Percentiles rank a stretch among this genome's conserved stretches.
phyloP scores from a whole-genome alignment of 1,140 invertebrate genomes.

The Colletes latitarsis region DNA sequence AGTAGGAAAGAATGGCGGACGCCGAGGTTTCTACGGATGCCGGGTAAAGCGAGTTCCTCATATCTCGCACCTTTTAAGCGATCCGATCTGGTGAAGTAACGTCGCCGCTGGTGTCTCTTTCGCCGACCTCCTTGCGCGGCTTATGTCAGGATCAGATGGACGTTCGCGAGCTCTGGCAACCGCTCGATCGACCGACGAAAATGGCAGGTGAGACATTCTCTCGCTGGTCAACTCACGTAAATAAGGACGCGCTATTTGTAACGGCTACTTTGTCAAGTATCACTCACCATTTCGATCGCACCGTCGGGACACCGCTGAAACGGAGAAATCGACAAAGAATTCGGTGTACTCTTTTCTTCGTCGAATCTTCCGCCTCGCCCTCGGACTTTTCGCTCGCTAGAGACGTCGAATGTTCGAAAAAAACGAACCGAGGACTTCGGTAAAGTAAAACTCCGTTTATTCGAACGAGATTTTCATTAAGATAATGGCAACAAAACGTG shows the following conservation, averaged over 20 bases:
- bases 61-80: constrained; percentile 75
- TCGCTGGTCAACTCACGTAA: constrained; percentile 49
- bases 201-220: constrained; percentile 60
- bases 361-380: not conserved
- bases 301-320: not conserved
- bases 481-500: too few species aligned
- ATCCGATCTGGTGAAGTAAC: constrained; percentile 66
- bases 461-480: too few species aligned
- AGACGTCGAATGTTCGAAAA: not conserved
- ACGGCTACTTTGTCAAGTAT: constrained; percentile 49
- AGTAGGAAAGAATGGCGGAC: constrained; percentile 44
- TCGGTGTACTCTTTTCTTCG: not conserved
- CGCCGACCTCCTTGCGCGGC: constrained; percentile 55
- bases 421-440: too few species aligned
- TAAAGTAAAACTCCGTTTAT: too few species aligned
- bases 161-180: constrained; percentile 19
- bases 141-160: constrained; percentile 71
- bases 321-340: constrained; percentile 7
- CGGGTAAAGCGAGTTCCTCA: constrained; percentile 73
- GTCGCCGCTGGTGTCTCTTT: constrained; percentile 46
- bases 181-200: constrained; percentile 46
- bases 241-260: constrained; percentile 64
- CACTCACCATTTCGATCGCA: constrained; percentile 18
- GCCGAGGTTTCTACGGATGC: constrained; percentile 56
- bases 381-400: not conserved